Evolutionary conservation across 2,888 invertebrate genomes (phyloP), one percentile per base, ranked within the genome.

Genomic region (Caenorhabditis imperialis): DNA sequence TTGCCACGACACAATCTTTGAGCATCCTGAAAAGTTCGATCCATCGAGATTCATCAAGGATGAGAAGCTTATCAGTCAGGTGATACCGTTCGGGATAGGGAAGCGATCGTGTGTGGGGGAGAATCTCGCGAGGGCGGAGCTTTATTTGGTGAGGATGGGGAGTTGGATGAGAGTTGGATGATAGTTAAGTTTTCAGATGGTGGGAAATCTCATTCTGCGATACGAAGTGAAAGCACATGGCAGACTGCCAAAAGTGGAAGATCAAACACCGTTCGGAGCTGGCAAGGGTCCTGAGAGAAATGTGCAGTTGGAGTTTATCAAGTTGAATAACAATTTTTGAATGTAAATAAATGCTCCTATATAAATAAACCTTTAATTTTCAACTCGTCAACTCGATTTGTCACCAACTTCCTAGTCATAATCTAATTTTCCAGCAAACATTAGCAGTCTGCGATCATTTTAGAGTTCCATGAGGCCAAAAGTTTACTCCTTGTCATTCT

Each of bases 61-160:
- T 25, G 47, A 47, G 25, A 58, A 50, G 16, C 61, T 78, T 12
- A 47, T 63, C 5, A 38, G 71, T 6, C 50, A 75, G 42, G 54
- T 77, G 1, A 63, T 74, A 22, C 76, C 78, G 0, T 78, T 78
- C 57, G 78, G 76, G 22, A 10, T 80, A 10, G 80, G 78, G 30
- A 78, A 80, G 27, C 3, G 78, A 20, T 8, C 65, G 1, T 80
- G 18, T 27, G 30, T 20, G 18, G 57, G 18, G 40, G 55, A 25
- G 72, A 67, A 35, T 12, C 62, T 10, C 3, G 30, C 7, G 16
- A 35, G 14, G 47, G 67, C 5, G 67, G 67, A 22, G 5, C 5
- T n/a, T 3, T 18, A 5, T 44, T 14, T 44, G 45, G 23, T 57
- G 45, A 14, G 37, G 14, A 25, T 58, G 35, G 35, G 3, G 45